Conservation (phyloP, 2,113 vertebrate genomes). For the Dascyllus trimaculatus region DNA sequence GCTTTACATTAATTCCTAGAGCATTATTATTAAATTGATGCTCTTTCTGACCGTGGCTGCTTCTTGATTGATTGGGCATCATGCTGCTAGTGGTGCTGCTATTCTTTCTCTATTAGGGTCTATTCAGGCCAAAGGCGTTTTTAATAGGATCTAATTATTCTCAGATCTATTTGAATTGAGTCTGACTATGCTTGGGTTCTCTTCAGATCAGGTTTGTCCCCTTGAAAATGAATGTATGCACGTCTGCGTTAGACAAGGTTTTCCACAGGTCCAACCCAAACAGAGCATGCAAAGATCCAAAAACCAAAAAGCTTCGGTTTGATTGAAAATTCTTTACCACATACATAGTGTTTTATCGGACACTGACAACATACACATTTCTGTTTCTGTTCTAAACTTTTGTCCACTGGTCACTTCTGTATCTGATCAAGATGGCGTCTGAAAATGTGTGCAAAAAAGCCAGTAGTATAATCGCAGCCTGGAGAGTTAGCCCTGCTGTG, state of each 20-base stretch:
- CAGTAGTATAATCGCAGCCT: constrained; percentile 69
- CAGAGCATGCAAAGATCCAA: neutral
- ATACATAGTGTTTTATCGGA: neutral
- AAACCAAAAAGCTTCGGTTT: neutral
- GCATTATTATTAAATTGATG: neutral
- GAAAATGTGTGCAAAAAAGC: constrained; percentile 52
- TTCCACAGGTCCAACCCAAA: neutral
- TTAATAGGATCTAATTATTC: neutral
- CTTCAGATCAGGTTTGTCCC: neutral
- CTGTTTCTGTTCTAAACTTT: constrained; percentile 18
- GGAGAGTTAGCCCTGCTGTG: constrained; percentile 72
- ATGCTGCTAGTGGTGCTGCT: neutral
- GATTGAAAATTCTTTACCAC: neutral
- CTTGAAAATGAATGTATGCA: neutral
- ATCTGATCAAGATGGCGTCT: constrained; percentile 53
- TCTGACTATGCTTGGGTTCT: neutral
- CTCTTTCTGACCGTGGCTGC: neutral
- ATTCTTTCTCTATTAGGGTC: neutral
- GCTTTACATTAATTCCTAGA: neutral
- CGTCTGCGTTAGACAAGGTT: neutral
- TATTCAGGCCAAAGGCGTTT: neutral
- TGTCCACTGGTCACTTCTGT: constrained; percentile 10
- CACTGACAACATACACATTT: neutral
- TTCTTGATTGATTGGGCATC: neutral
- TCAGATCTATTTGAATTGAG: neutral